phyloP scores from a whole-genome alignment of 2,113 vertebrate genomes.

The Galeopterus variegatus region DNA sequence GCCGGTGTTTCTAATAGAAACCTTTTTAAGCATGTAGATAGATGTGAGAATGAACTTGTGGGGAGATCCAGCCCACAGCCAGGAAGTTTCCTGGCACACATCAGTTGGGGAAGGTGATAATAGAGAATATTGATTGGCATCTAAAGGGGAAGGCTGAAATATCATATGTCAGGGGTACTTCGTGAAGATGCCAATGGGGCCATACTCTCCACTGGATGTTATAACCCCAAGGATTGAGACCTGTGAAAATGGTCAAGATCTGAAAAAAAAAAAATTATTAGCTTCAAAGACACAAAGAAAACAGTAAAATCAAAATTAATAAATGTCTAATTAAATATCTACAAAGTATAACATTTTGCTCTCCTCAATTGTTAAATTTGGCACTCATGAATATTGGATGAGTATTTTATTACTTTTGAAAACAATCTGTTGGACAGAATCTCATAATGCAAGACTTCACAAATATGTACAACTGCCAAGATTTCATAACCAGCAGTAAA shows the following conservation, averaged over 20 bases:
- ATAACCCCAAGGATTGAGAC: background rate
- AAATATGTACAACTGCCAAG: background rate
- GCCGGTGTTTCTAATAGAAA: background rate
- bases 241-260: background rate
- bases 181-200: fast-evolving
- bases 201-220: too few species aligned
- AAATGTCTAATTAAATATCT: constrained; percentile 55
- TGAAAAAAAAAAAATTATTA: background rate
- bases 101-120: background rate
- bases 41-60: background rate
- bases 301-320: background rate
- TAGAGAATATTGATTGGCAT: fast-evolving
- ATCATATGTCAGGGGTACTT: background rate
- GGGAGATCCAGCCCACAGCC: background rate
- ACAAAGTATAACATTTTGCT: background rate
- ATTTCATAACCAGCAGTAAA: background rate
- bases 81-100: background rate
- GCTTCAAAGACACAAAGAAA: background rate
- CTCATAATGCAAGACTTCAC: background rate
- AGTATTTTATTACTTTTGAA: constrained; percentile 38
- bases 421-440: background rate
- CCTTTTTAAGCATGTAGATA: background rate
- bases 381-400: background rate
- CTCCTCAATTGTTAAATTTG: constrained; percentile 24
- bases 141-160: background rate